A percentile compares a stretch with the other conserved stretches of the same genome.
Evolutionary conservation across 2,113 vertebrate genomes (phyloP).

Genomic region (Prietella phreatophila): DNA sequence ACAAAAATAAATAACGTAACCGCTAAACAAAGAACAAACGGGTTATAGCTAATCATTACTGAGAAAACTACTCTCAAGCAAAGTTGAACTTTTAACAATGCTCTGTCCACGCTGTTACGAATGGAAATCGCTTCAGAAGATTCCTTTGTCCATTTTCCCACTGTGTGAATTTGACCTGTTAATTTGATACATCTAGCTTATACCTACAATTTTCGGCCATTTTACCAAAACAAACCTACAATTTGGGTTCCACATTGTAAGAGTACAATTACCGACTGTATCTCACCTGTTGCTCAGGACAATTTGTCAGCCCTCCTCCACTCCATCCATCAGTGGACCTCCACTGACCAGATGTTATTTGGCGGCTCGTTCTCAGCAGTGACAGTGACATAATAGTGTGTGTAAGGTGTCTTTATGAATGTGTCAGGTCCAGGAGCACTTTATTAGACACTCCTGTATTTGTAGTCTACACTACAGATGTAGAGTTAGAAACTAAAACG

Average conservation of each 20-base stretch:
- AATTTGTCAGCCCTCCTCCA: neutral
- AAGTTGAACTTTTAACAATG: neutral
- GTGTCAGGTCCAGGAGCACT: neutral
- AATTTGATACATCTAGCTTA: neutral
- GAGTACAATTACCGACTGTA: slow-evolving; percentile 2
- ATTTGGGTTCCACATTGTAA: slow-evolving; percentile 4
- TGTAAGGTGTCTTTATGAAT: neutral
- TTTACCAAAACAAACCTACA: neutral
- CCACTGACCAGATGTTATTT: slow-evolving; percentile 11
- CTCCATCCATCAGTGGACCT: slow-evolving; percentile 1
- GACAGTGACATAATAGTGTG: neutral
- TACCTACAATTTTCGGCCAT: neutral
- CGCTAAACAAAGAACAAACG: neutral
- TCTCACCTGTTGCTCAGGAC: neutral
- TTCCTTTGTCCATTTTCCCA: slow-evolving; percentile 1
- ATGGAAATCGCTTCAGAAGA: neutral
- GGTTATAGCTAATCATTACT: too few species aligned
- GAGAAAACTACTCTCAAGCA: neutral
- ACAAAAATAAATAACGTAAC: neutral
- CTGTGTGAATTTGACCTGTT: slow-evolving; percentile 6
- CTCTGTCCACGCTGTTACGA: neutral
- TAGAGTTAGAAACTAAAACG: neutral
- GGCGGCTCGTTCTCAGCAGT: neutral
- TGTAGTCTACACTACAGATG: neutral
- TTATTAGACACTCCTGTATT: neutral